Evolutionary conservation across 2,888 invertebrate genomes (phyloP).

Genomic region (Lissocephala sabroskyi): DNA sequence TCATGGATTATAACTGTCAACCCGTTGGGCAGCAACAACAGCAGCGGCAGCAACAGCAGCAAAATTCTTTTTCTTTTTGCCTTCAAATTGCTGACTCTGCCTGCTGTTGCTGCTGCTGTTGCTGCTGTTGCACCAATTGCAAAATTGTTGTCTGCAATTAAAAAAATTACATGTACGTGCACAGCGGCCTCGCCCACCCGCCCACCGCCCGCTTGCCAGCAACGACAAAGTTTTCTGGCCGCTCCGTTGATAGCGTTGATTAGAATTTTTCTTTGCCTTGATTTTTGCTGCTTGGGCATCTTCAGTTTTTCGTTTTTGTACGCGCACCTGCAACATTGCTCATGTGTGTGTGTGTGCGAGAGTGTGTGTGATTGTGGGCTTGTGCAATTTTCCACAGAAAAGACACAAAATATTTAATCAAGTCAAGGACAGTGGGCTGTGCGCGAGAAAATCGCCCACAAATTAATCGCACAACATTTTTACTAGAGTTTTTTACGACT

Average conservation of each 20-base stretch:
- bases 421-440: slow-evolving; percentile 26
- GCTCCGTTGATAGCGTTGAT: slow-evolving; percentile 52
- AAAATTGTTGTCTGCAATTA: slow-evolving; percentile 62
- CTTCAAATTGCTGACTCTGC: slow-evolving; percentile 17
- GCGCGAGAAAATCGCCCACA: no score
- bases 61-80: no score
- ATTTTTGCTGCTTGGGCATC: slow-evolving; percentile 24
- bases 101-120: no score
- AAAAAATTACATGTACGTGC: slow-evolving; percentile 68
- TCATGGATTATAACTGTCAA: slow-evolving; percentile 27
- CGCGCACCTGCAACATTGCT: slow-evolving; percentile 18
- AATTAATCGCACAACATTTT: no score
- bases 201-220: slow-evolving; percentile 3
- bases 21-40: no score
- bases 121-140: slow-evolving; percentile 38
- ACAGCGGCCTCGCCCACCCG: not conserved
- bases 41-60: no score
- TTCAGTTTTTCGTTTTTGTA: slow-evolving; percentile 24
- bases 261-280: slow-evolving; percentile 42
- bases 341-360: slow-evolving; percentile 1
- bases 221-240: slow-evolving; percentile 29
- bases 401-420: slow-evolving; percentile 46
- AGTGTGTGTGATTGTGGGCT: slow-evolving; percentile 14
- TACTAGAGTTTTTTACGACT: no score
- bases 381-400: slow-evolving; percentile 41